These are phyloP conservation scores for Lophochroa leadbeateri DNA, from an alignment of 2,113 vertebrate species.

Conservation along the genomic window DNA sequence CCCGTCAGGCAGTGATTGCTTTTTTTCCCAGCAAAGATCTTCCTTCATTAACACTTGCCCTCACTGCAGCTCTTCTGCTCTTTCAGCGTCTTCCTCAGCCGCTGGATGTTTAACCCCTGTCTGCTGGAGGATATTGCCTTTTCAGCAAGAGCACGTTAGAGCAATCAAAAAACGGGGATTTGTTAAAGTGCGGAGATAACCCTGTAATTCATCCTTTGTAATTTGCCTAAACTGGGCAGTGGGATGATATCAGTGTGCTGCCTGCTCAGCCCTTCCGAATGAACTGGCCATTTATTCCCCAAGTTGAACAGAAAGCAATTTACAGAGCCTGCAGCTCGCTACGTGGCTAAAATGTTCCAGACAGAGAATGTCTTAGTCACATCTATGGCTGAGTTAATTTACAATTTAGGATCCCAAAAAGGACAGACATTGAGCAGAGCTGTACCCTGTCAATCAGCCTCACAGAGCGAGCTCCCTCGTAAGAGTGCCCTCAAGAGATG, in stretches of 20 bases:
- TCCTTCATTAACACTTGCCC: not conserved
- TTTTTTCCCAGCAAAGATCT: not conserved
- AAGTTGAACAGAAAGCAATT: not conserved
- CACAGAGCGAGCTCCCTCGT: not conserved
- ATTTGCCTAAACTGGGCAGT: not conserved
- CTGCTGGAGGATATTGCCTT: not conserved
- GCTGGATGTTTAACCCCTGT: not conserved
- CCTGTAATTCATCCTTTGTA: not conserved
- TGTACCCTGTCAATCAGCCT: slow-evolving; percentile 21
- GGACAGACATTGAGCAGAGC: not conserved
- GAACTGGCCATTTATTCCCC: not conserved
- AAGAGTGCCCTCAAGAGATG: slow-evolving; percentile 15
- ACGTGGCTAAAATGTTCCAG: not conserved
- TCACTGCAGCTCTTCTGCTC: not conserved
- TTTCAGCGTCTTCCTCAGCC: not conserved
- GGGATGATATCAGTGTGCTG: not conserved
- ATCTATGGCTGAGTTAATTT: slow-evolving; percentile 4
- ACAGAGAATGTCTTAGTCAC: slow-evolving; percentile 7
- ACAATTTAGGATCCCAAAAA: not conserved
- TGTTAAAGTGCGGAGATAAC: not conserved
- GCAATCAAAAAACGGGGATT: accelerated
- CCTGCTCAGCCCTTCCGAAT: not conserved
- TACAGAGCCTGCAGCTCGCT: not conserved
- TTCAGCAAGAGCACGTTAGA: not conserved
- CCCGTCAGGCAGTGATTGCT: not conserved